Conservation (phyloP, 2,113 vertebrate genomes). For the Ardeotis arabs region DNA sequence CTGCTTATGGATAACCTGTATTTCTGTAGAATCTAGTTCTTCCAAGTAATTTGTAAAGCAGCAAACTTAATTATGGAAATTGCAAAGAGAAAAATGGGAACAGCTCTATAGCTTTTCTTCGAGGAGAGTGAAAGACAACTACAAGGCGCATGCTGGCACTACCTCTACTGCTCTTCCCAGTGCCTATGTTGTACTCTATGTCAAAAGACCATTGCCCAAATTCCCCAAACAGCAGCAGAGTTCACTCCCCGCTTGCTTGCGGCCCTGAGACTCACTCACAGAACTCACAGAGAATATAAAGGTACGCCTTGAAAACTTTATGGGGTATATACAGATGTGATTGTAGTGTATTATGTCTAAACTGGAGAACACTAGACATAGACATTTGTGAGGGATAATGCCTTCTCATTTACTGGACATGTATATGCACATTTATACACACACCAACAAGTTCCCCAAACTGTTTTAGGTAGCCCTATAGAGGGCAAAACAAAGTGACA, state of each 20-base stretch:
- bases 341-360: fast-evolving
- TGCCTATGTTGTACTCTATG: fast-evolving
- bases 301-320: neutral
- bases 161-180: neutral
- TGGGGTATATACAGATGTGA: neutral
- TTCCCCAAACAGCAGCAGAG: neutral
- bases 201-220: neutral
- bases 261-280: neutral
- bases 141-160: neutral
- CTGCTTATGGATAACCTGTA: neutral
- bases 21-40: neutral
- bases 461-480: neutral
- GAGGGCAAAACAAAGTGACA: neutral
- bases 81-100: neutral
- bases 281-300: neutral
- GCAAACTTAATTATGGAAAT: neutral
- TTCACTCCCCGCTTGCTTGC: neutral
- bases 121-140: neutral
- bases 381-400: neutral
- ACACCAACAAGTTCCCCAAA: neutral
- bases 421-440: fast-evolving
- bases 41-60: neutral
- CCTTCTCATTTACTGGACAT: neutral
- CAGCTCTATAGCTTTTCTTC: neutral
- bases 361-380: neutral